These are phyloP conservation scores for Labeo rohita DNA, from an alignment of 2,113 vertebrate species.

Conservation along the genomic window DNA sequence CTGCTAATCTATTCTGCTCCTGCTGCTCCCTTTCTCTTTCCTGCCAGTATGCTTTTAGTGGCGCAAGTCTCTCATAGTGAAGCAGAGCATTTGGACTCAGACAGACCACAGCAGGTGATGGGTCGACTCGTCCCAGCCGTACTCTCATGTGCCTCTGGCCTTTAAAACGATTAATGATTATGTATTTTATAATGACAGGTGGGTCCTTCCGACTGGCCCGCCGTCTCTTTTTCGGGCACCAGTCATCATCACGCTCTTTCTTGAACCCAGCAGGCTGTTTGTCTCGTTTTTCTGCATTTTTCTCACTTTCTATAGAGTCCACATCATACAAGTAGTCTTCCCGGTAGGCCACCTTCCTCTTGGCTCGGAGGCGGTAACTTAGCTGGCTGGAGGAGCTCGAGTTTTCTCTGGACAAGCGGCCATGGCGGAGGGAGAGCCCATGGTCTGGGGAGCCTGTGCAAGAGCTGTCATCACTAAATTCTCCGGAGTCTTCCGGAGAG, in stretches of 20 bases:
- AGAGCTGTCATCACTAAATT: constrained; percentile 94
- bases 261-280: constrained; percentile 86
- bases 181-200: constrained; percentile 97
- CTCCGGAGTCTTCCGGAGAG: constrained; percentile 92
- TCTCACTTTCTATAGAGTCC: constrained; percentile 95
- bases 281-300: constrained; percentile 92
- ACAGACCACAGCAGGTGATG: constrained; percentile 86
- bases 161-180: constrained; percentile 99
- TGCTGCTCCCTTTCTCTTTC: constrained; percentile 86
- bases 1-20: constrained; percentile 83
- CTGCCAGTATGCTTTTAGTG: constrained; percentile 96
- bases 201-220: constrained; percentile 96
- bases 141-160: constrained; percentile 98
- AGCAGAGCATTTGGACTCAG: constrained; percentile 85
- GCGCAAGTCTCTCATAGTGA: constrained; percentile 94
- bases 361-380: constrained; percentile 93
- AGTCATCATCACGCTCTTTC: constrained; percentile 97
- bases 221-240: constrained; percentile 96
- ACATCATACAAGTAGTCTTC: constrained; percentile 98
- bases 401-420: constrained; percentile 87
- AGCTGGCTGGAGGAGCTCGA: constrained; percentile 89
- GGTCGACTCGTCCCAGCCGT: constrained; percentile 90
- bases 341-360: constrained; percentile 96
- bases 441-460: constrained; percentile 93
- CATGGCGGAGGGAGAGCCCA: constrained; percentile 88